Evolutionary conservation across 2,888 invertebrate genomes (phyloP), one percentile per base, ranked within the genome.

Genomic region (Anthophora plumipes): DNA sequence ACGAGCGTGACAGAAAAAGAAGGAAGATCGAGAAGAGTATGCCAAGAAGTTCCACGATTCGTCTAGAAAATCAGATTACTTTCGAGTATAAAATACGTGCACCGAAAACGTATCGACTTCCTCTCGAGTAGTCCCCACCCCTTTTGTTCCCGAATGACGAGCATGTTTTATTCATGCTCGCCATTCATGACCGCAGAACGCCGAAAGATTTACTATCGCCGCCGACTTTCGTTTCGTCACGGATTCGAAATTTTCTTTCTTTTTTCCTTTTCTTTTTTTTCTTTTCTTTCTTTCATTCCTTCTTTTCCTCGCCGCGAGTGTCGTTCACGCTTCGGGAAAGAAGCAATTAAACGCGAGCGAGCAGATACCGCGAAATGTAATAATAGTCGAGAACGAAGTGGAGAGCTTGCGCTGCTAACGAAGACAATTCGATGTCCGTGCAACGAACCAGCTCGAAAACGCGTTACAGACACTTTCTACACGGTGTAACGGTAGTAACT

Each of bases 111-210:
- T 70, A 83, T 75, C 70, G 71, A 57, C 72, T 48, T 73, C 67
- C 48, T 50, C 61, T 52, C 52, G 22, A 76, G 50, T 17, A 37
- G 43, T 39, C 20, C 43, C 14, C 41, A 9, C 31, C 61, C 7
- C 39, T 54, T 69, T 70, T 73, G 59, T 81, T 60, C 68, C 72
- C 31, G 3, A 54, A 59, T 52, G 50, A 73, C 59, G 43, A 64
- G 41, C 71, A 87, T 86, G 83, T 84, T 83, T 87, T 86, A 87
- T 87, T 86, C 86, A 86, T 82, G 73, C 48, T 41, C 22, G 39
- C 76, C 81, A 77, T 79, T 83, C 71, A 77, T 73, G 77, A 52
- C 54, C 48, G 54, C 12, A 22, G 67, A 64, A 61, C 66, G 31
- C 22, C 68, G 64, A 54, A 64, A 69, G 67, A 80, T 83, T 77